phyloP scores from a whole-genome alignment of 2,797 vertebrate genomes.

The Fistularia commersonii region DNA sequence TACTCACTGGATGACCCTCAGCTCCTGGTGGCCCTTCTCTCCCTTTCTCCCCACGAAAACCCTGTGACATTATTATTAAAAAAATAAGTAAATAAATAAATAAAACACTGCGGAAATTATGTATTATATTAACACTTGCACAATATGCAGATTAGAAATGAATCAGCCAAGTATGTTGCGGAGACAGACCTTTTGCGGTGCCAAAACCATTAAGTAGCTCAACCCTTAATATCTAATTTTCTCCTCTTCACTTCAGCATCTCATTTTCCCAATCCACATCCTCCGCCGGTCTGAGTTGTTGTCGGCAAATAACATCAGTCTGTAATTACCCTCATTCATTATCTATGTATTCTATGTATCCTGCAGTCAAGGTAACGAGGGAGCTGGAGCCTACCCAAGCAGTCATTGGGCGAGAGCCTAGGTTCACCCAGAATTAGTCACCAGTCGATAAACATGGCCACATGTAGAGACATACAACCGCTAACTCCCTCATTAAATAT shows the following conservation, averaged over 20 bases:
- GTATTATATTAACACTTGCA: neutral
- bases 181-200: no score
- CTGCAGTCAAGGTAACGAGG: neutral
- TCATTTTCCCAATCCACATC: no score
- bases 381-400: neutral
- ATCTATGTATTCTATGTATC: neutral
- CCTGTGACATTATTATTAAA: constrained; percentile 47
- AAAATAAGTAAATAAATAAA: neutral
- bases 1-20: constrained; percentile 80
- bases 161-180: no score
- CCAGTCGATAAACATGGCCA: no score
- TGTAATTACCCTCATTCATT: neutral
- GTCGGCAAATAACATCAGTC: neutral
- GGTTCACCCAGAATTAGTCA: no score
- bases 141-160: neutral
- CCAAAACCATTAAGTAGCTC: no score
- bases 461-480: neutral
- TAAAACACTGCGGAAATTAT: neutral
- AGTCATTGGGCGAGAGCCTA: no score
- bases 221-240: no score
- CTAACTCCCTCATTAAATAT: neutral
- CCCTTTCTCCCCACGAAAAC: constrained; percentile 69
- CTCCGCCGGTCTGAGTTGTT: no score
- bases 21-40: constrained; percentile 67
- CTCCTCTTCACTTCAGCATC: no score